Base-by-base conservation (phyloP, 2,888 invertebrate genomes). In the Phasia obesa region DNA sequence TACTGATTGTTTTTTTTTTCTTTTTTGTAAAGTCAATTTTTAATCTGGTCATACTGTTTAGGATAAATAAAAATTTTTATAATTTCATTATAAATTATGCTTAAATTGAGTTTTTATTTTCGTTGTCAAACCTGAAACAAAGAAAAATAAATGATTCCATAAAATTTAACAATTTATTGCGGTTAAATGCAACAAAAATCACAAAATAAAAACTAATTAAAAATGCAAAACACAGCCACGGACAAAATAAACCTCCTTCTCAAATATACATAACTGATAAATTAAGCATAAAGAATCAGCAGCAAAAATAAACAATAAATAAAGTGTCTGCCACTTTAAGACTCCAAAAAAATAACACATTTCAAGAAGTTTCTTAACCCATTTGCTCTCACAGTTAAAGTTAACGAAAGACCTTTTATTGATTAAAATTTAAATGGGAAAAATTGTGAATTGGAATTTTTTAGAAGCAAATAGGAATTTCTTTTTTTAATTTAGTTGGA, bases 191-290 rank as follows among this genome's bases (percentile, higher is more conserved):
- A 67, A 69, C 51, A 49, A 75, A 76, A 60, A 51, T 59, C 59
- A 60, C 60, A 73, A 73, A 74, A 59, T 35, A 55, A 74, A 67
- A 62, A 57, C 49, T 64, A 57, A 82, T 78, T 78, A 74, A 64
- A 74, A 57, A 82, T 82, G 69, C 81, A 74, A 70, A 74, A 44
- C 77, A 82, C 81, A 77, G n/a, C 55, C 27, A 62, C 11, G 15
- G 15, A 79, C 19, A 65, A 44, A 47, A 53, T 49, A 38, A 35
- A 35, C 35, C 11, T 53, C 55, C 17, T n/a, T 35, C 17, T 42
- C 19, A 65, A 51, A 25, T 25, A 70, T 25, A 35, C 19, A 70
- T 25, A 35, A 59, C 65, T 35, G 23, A 38, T 38, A 57, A 65
- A 65, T 57, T 59, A 49, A 13, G 35, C 44, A 42, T 15, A 38